A percentile compares a stretch with the other conserved stretches of the same genome.
Evolutionary conservation across 2,113 vertebrate species (phyloP).

Genomic region (Halcyon malimbica): DNA sequence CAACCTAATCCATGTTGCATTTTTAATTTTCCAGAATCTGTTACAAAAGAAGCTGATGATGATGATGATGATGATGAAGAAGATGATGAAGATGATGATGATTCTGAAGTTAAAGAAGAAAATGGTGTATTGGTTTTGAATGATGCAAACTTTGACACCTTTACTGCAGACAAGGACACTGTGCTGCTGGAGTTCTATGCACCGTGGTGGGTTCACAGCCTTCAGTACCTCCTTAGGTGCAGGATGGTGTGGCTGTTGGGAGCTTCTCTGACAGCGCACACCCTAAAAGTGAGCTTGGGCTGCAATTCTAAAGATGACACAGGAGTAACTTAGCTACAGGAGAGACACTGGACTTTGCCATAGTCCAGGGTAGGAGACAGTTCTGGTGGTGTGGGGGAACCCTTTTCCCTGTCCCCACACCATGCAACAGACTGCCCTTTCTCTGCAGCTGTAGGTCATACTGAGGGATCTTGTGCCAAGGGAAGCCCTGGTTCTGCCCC

Average conservation of each 20-base stretch:
- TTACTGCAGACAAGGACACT: conserved; percentile 89
- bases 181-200: conserved; percentile 96
- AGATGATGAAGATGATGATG: conserved; percentile 67
- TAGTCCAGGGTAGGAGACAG: background rate
- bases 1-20: background rate
- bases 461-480: background rate
- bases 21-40: conserved; percentile 38
- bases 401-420: background rate
- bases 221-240: background rate
- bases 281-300: background rate
- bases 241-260: background rate
- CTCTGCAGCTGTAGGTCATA: background rate
- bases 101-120: conserved; percentile 91
- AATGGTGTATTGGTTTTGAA: conserved; percentile 89
- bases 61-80: conserved; percentile 58
- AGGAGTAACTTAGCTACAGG: background rate
- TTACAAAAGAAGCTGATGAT: conserved; percentile 52
- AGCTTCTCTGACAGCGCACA: background rate
- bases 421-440: background rate
- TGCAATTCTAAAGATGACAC: background rate
- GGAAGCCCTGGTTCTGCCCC: background rate
- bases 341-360: background rate
- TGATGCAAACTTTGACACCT: conserved; percentile 89
- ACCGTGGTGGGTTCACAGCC: conserved; percentile 82
- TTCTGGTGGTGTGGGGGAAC: background rate